Evolutionary conservation across 2,113 vertebrate species (phyloP).

Genomic region (Planiliza haematocheilus): DNA sequence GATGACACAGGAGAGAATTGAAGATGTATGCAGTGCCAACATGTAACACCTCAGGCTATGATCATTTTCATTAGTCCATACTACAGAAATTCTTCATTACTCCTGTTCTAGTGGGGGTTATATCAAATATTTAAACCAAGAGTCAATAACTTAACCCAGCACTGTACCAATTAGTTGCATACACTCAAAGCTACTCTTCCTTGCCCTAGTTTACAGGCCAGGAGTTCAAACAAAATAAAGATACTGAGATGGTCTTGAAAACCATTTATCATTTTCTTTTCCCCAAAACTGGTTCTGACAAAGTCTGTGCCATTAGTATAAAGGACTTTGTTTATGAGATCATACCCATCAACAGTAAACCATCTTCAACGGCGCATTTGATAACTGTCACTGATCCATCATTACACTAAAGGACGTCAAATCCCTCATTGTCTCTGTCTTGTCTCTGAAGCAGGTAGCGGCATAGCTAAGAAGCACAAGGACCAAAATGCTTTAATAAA

Average conservation of each 20-base stretch:
- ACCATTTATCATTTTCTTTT: neutral
- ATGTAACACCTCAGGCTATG: neutral
- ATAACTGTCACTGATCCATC: slow-evolving; percentile 19
- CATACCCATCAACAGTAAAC: slow-evolving; percentile 16
- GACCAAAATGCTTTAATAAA: slow-evolving; percentile 57
- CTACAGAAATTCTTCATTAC: neutral
- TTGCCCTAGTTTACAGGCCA: slow-evolving; percentile 1
- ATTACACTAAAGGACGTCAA: slow-evolving; percentile 28
- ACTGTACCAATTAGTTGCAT: slow-evolving; percentile 20
- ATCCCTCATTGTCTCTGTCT: slow-evolving; percentile 40
- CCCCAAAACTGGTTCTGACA: neutral
- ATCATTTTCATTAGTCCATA: neutral
- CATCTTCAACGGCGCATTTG: slow-evolving; percentile 8
- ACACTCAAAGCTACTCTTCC: slow-evolving; percentile 2
- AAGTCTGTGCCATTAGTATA: slow-evolving; percentile 11
- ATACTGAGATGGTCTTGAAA: slow-evolving; percentile 16
- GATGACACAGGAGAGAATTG: neutral
- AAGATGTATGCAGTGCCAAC: slow-evolving; percentile 5
- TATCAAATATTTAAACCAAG: slow-evolving; percentile 4
- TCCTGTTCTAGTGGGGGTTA: slow-evolving; percentile 13
- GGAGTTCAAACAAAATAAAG: slow-evolving; percentile 23
- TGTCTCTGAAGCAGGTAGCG: slow-evolving; percentile 52
- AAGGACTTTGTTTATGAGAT: slow-evolving; percentile 27
- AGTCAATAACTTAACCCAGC: slow-evolving; percentile 16
- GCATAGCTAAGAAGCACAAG: slow-evolving; percentile 52